Conservation (phyloP, 2,113 vertebrate genomes). For the Xenopus borealis region DNA sequence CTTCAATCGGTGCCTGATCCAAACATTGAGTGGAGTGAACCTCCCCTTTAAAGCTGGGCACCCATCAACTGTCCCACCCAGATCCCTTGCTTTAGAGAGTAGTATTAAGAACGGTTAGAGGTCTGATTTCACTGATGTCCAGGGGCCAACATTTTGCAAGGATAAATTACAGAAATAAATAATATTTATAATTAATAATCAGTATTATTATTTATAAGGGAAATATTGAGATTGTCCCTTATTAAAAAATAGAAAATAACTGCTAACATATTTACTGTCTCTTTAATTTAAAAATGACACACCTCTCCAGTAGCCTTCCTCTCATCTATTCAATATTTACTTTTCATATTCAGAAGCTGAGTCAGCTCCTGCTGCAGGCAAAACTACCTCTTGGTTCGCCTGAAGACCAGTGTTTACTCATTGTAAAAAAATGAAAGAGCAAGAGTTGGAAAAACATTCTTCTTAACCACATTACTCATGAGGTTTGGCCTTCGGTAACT, state of each 20-base stretch:
- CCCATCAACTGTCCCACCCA: too few species aligned
- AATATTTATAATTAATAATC: too few species aligned
- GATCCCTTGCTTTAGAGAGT: too few species aligned
- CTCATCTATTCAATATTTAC: background rate
- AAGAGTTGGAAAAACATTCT: constrained; percentile 7
- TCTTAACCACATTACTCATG: constrained; percentile 11
- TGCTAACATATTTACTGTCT: constrained; percentile 1
- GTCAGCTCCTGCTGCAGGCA: background rate
- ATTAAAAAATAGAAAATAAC: background rate
- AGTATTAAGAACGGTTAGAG: too few species aligned
- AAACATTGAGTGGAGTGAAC: too few species aligned
- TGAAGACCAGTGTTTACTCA: background rate
- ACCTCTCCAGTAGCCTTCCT: background rate
- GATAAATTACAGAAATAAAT: too few species aligned
- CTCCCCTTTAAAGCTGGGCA: too few species aligned
- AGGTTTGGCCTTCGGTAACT: background rate
- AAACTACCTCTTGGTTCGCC: background rate
- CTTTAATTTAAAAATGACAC: too few species aligned
- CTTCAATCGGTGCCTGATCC: too few species aligned
- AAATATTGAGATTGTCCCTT: background rate
- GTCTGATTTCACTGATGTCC: too few species aligned
- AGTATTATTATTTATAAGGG: too few species aligned
- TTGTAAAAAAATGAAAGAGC: constrained; percentile 14
- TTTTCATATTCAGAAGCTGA: background rate
- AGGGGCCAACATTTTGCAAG: too few species aligned